Base-by-base conservation (phyloP, 2,797 vertebrate species). In the Columba guinea region DNA sequence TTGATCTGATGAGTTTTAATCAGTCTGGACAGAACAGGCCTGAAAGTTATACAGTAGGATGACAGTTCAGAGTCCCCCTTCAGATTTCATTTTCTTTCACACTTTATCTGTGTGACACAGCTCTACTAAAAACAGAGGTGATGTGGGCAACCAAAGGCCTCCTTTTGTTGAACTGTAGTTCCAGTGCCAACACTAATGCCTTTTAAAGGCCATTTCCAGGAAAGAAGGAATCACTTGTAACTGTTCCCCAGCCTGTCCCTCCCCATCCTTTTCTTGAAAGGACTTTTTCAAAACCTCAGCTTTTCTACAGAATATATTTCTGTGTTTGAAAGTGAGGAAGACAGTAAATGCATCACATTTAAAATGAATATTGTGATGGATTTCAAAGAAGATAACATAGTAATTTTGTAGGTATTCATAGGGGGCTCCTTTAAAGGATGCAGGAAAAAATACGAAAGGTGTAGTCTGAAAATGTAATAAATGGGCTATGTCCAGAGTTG, bases 171-270 rank as follows among this genome's bases (percentile, higher is more conserved):
- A 89, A 55, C 62, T 70, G 27, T 32, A 82, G 22, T 34, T 32
- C 59, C 58, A 84, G n/a, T 87, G 70, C 30, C 59, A 94, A 78
- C 53, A 75, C 15, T 52, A 59, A 32, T 93, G 59, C 52, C 55
- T 91, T 86, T 94, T 90, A 91, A 89, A 88, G 19, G 34, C 32
- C 18, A 41, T 73, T 96, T 90, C 32, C 44, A 69, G 76, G 73
- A 81, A 80, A 85, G 44, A 89, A 71, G 9, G 18, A 59, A 65
- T 87, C 23, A 51, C 44, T 64, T n/a, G 13, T 73, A 70, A 80
- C 30, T n/a, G 32, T 78, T 90, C 56, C 67, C 35, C 59, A 84
- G 62, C 16, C 65, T 91, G n/a, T 28, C 87, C 11, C 83, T 53
- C 7, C 41, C 23, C 30, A 34, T 62, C 14, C 71, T 77, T 62